Conservation (phyloP, 2,113 vertebrate species). For the Pipra filicauda region DNA sequence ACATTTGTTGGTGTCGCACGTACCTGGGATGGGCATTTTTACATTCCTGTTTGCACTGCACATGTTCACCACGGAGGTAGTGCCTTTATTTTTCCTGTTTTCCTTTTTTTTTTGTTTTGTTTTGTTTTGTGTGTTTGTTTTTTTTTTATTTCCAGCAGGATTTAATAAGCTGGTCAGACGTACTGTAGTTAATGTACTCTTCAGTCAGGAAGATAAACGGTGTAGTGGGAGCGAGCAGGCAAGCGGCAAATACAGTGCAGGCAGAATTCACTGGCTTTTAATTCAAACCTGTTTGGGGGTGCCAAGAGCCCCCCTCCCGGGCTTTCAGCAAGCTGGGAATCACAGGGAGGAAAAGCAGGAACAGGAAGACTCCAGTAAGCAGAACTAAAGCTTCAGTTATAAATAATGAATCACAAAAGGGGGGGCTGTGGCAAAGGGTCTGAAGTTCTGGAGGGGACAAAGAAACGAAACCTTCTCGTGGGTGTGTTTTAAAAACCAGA, state of each 20-base stretch:
- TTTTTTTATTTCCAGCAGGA: neutral
- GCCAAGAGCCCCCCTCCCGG: neutral
- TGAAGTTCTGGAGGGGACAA: neutral
- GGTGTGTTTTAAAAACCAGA: neutral
- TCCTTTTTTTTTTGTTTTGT: neutral
- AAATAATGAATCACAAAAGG: neutral
- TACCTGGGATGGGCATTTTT: neutral
- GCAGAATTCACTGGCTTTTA: conserved; percentile 10
- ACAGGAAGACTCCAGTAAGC: neutral
- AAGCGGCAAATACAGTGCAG: neutral
- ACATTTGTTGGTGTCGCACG: conserved; percentile 1
- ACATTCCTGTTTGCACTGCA: conserved; percentile 31
- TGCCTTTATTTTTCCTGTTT: neutral
- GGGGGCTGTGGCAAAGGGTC: neutral
- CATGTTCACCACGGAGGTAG: conserved; percentile 16
- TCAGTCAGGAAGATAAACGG: neutral
- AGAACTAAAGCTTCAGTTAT: neutral
- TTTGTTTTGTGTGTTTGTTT: neutral
- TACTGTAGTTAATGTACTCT: neutral
- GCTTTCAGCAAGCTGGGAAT: neutral
- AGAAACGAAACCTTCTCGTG: neutral
- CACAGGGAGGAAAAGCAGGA: neutral
- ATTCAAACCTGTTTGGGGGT: neutral
- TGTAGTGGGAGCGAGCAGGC: conserved; percentile 32
- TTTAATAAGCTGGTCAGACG: conserved; percentile 9